A percentile compares a stretch with the other conserved stretches of the same genome.
These are phyloP conservation scores for Pagetopsis macropterus DNA, from an alignment of 2,797 vertebrate species.

Conservation along the genomic window DNA sequence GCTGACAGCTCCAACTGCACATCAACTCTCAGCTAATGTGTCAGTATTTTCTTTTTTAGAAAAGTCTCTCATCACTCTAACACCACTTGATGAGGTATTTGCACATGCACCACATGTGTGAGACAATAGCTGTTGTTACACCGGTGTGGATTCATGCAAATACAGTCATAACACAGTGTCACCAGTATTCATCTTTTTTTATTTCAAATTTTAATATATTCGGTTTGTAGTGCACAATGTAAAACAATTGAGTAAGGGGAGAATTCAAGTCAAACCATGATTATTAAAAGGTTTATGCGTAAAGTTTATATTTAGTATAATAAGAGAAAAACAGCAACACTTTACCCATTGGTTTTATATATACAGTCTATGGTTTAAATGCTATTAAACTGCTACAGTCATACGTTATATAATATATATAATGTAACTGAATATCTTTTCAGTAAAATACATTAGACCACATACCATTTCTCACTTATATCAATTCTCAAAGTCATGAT, in stretches of 20 bases:
- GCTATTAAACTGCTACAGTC: too few species aligned
- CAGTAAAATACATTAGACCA: too few species aligned
- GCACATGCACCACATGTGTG: slow-evolving; percentile 6
- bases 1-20: slow-evolving; percentile 77
- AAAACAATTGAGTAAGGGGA: neutral
- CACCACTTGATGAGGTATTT: slow-evolving; percentile 39
- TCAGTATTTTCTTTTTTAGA: slow-evolving; percentile 62
- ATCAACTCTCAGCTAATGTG: slow-evolving; percentile 67
- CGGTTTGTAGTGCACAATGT: neutral
- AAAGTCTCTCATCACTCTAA: slow-evolving; percentile 68
- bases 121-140: slow-evolving; percentile 39
- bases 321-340: too few species aligned
- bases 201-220: neutral
- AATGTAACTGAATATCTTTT: too few species aligned
- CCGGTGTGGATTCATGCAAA: neutral
- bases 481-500: too few species aligned
- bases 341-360: too few species aligned
- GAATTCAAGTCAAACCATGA: neutral
- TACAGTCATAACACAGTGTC: neutral
- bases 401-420: too few species aligned
- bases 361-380: too few species aligned
- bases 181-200: neutral
- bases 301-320: too few species aligned
- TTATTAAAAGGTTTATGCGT: neutral
- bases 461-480: too few species aligned